Conservation (phyloP, 2,797 vertebrate species). For the Avahi laniger region DNA sequence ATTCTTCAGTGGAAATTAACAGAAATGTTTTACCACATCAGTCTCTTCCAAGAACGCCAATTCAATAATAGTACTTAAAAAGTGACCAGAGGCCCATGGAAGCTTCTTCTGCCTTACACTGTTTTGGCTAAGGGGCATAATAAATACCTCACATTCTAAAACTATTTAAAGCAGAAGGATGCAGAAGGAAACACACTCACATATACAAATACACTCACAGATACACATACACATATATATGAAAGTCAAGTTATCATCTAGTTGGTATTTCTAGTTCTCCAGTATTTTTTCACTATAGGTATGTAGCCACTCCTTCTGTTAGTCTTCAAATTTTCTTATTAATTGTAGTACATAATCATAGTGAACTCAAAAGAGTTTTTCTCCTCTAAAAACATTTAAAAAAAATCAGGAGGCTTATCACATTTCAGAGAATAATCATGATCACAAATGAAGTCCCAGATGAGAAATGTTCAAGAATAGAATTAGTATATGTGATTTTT, state of each 20-base stretch:
- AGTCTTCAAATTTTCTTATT: background rate
- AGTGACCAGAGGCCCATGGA: conserved; percentile 69
- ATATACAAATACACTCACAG: background rate
- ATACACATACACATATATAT: background rate
- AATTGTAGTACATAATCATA: background rate
- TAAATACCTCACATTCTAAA: conserved; percentile 66
- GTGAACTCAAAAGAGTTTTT: background rate
- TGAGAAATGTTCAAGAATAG: background rate
- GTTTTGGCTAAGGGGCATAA: conserved; percentile 53
- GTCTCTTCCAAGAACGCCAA: conserved; percentile 67
- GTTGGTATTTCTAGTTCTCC: background rate
- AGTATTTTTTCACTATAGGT: background rate
- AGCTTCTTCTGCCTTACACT: background rate
- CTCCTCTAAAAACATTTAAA: background rate
- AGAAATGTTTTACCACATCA: conserved; percentile 70
- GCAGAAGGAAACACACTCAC: background rate
- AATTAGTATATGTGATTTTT: background rate
- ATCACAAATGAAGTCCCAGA: background rate
- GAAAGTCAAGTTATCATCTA: background rate
- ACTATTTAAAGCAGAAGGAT: conserved; percentile 13
- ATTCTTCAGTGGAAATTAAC: conserved; percentile 76
- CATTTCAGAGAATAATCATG: conserved; percentile 1
- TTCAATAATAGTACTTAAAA: conserved; percentile 69
- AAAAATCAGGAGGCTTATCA: background rate
- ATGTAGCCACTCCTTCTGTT: background rate